Conservation (phyloP, 2,113 vertebrate species). For the Montifringilla adamsi region DNA sequence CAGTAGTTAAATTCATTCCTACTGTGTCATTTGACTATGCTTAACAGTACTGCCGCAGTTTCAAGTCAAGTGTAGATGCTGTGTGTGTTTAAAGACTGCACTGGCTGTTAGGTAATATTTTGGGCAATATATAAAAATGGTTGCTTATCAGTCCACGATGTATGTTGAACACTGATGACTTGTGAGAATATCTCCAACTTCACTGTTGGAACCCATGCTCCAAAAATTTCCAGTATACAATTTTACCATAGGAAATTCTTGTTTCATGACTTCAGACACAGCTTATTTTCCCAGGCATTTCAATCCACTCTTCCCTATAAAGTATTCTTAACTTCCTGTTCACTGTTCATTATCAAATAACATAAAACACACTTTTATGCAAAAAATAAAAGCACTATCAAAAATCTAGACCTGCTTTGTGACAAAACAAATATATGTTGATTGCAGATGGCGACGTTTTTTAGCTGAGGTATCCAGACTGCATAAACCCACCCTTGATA, state of each 20-base stretch:
- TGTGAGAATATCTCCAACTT: neutral
- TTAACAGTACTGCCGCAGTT: neutral
- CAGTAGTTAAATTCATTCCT: neutral
- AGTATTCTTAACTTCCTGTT: neutral
- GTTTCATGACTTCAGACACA: neutral
- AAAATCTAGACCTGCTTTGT: neutral
- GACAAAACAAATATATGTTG: neutral
- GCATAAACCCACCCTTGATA: neutral
- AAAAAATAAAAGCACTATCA: neutral
- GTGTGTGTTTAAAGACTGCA: neutral
- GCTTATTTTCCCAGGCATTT: neutral
- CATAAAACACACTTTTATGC: neutral
- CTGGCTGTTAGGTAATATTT: neutral
- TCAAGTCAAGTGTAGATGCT: neutral
- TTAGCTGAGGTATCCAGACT: neutral
- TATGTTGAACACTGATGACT: neutral
- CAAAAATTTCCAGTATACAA: neutral
- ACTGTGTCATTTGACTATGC: neutral
- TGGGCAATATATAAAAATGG: neutral
- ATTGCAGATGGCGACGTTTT: neutral
- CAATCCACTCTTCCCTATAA: neutral
- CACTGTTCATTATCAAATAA: neutral
- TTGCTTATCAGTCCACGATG: neutral
- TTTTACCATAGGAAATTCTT: neutral
- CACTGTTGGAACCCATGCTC: neutral